Base-by-base conservation (phyloP, 2,797 vertebrate genomes). In the Rhincodon typus region DNA sequence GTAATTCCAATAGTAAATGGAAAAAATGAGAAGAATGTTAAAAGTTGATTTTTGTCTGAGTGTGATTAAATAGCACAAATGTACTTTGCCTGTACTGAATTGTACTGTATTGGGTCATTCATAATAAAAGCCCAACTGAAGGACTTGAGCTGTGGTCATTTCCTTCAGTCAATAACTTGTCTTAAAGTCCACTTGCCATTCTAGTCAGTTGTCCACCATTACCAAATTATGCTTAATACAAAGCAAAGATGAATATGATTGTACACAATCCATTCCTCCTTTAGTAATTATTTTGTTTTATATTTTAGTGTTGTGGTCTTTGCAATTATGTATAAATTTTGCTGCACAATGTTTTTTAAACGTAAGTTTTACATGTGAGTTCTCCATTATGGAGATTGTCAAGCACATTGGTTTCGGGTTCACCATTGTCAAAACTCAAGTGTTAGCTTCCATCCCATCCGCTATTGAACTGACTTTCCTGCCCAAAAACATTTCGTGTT, bases 21-120 rank as follows among this genome's bases (percentile, higher is more conserved):
- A 93, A 62, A 93, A 62, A 93, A 93, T n/a, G 34, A 93, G 23
- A 66, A 62, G 88, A 93, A 93, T 93, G 90, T 93, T 93, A 42
- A n/a, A 90, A 93, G 62, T 93, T 93, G 90, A 93, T 93, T 69
- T 69, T 69, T 93, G 90, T 69, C 62, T 93, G 90, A n/a, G 90
- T 93, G 90, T 67, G n/a, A 93, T 93, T 93, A 66, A 93, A 93
- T 93, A 93, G 90, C 90, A 93, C 90, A 93, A 93, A 93, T 93
- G 90, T 93, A 93, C 90, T 93, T 93, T 93, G 62, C 34, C 90
- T 93, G 90, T 93, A 93, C 90, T 69, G 66, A 93, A 93, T n/a
- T 93, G 90, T 93, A 93, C 90, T 93, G 62, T 93, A 93, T 69
- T 93, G n/a, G 66, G 90, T 69, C 90, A 93, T 93, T 93, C 90